phyloP scores from a whole-genome alignment of 2,888 invertebrate genomes.

The Drosophila macrospina region DNA sequence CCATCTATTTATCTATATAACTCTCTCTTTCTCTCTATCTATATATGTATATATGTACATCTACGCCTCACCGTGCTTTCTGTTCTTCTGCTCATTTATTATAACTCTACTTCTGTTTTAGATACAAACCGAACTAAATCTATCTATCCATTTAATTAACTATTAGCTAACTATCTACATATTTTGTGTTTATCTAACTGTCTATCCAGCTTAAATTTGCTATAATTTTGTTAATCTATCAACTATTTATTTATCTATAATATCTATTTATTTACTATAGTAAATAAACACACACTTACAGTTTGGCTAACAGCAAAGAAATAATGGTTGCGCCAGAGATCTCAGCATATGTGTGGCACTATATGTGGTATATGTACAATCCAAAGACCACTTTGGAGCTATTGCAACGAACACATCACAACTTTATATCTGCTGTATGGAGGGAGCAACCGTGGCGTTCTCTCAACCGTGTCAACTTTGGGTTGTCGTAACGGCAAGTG shows the following conservation, averaged over 20 bases:
- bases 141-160: too few species aligned
- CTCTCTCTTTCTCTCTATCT: too few species aligned
- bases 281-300: background rate
- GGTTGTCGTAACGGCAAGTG: slow-evolving; percentile 72
- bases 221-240: too few species aligned
- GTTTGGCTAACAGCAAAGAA: slow-evolving; percentile 10
- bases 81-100: background rate
- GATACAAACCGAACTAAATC: too few species aligned
- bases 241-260: background rate
- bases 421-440: slow-evolving; percentile 2
- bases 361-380: slow-evolving; percentile 25
- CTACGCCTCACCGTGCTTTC: background rate
- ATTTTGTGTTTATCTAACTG: too few species aligned
- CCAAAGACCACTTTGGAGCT: slow-evolving; percentile 30
- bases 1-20: too few species aligned
- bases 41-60: too few species aligned
- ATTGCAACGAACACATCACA: slow-evolving; percentile 47
- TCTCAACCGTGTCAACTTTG: slow-evolving; percentile 78
- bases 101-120: background rate
- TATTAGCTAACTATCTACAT: too few species aligned
- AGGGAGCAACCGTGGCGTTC: slow-evolving; percentile 59
- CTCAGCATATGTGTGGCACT: slow-evolving; percentile 14
- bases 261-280: background rate
- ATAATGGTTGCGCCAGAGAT: slow-evolving; percentile 56
- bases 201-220: too few species aligned